A percentile compares a stretch with the other conserved stretches of the same genome.
Evolutionary conservation across 64 coral and sea anemone genomes (phyloP).

Genomic region (Trachythela sp.): DNA sequence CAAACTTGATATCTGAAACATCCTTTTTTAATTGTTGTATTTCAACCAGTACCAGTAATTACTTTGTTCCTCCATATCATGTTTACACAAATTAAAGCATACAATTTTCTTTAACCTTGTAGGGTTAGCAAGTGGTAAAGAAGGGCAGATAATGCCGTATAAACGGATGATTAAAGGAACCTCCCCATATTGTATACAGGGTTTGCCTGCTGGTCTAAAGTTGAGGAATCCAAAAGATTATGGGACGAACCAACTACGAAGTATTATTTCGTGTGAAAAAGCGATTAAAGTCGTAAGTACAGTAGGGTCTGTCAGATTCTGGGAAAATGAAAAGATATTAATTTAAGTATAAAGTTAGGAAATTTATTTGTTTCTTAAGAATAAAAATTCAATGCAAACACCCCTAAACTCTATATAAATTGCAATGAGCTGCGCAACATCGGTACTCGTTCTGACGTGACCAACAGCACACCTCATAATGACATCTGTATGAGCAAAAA

Average conservation of each 20-base stretch:
- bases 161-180: background rate
- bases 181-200: background rate
- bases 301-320: background rate
- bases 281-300: constrained; percentile 4
- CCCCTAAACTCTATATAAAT: no score
- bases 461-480: no score
- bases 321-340: no score
- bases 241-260: background rate
- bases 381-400: no score
- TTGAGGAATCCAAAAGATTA: constrained; percentile 22
- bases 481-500: no score
- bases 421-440: no score
- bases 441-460: no score
- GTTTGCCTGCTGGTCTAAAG: background rate
- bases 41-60: no score
- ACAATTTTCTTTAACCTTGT: background rate
- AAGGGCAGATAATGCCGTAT: background rate
- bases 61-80: no score
- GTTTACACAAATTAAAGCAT: no score
- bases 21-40: no score
- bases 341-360: background rate
- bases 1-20: no score
- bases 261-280: background rate
- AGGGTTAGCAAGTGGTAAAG: background rate
- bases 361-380: background rate